These are phyloP conservation scores for Rhea americana DNA, from an alignment of 2,113 vertebrate genomes.

Conservation along the genomic window DNA sequence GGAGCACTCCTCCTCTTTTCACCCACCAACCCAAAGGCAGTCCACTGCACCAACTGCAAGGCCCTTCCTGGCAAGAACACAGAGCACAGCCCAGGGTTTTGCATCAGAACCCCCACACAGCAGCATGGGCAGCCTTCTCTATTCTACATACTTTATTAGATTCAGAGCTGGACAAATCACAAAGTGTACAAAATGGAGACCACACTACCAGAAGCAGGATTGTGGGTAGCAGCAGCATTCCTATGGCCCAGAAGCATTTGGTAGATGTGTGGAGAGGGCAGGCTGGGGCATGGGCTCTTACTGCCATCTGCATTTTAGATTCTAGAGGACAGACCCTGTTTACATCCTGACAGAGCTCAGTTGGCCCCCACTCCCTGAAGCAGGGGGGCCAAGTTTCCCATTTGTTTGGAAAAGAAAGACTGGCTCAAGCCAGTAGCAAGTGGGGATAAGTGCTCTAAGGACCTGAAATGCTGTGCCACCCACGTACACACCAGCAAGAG, in stretches of 20 bases:
- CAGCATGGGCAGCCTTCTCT: slow-evolving; percentile 28
- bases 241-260: slow-evolving; percentile 52
- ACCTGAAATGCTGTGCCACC: slow-evolving; percentile 52
- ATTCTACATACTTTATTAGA: slow-evolving; percentile 83
- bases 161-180: slow-evolving; percentile 87
- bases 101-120: neutral
- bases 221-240: slow-evolving; percentile 65
- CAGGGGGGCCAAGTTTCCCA: neutral
- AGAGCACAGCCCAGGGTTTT: neutral
- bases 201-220: slow-evolving; percentile 81
- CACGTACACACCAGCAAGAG: slow-evolving; percentile 51
- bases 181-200: slow-evolving; percentile 86
- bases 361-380: neutral
- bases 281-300: slow-evolving; percentile 18
- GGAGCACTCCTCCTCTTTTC: rapidly evolving
- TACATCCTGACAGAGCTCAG: neutral
- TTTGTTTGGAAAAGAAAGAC: neutral
- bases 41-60: neutral
- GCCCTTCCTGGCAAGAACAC: neutral
- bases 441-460: slow-evolving; percentile 4
- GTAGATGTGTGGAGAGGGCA: neutral
- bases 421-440: neutral
- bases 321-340: slow-evolving; percentile 17
- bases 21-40: neutral
- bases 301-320: slow-evolving; percentile 17